A percentile compares a stretch with the other conserved stretches of the same genome.
These are phyloP conservation scores for Chymomyza amoena DNA, from an alignment of 2,888 invertebrate species.

Conservation along the genomic window DNA sequence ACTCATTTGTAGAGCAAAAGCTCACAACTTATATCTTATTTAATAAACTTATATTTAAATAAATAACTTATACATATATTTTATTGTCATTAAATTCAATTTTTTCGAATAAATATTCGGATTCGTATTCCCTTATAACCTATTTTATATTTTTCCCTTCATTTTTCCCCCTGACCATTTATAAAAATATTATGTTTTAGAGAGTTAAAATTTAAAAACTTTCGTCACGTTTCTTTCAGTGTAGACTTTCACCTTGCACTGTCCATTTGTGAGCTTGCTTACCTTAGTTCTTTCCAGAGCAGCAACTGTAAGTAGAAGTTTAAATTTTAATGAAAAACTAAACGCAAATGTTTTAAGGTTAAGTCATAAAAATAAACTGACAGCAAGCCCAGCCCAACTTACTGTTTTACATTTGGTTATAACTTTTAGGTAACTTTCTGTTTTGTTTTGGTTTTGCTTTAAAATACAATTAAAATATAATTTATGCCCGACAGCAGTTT, in stretches of 20 bases:
- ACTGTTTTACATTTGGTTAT: constrained; percentile 6
- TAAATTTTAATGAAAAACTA: constrained; percentile 41
- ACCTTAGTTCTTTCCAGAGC: background rate
- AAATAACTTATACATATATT: too few relatives aligned
- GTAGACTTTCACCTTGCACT: background rate
- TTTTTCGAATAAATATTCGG: too few relatives aligned
- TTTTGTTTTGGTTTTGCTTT: constrained; percentile 7
- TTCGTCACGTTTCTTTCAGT: background rate
- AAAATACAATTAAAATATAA: constrained; percentile 65
- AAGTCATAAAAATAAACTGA: constrained; percentile 16
- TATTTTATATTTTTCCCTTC: too few relatives aligned
- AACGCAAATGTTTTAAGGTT: constrained; percentile 45
- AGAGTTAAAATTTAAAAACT: too few relatives aligned
- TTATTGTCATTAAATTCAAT: too few relatives aligned
- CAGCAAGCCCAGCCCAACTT: background rate
- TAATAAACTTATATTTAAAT: too few relatives aligned
- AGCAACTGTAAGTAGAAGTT: constrained; percentile 20
- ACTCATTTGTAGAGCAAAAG: too few relatives aligned
- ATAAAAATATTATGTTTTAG: too few relatives aligned
- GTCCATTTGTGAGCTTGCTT: background rate
- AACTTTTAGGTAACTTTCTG: background rate
- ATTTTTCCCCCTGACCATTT: too few relatives aligned
- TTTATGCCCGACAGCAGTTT: constrained; percentile 69
- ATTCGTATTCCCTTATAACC: too few relatives aligned
- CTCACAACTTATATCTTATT: too few relatives aligned